phyloP scores from a whole-genome alignment of 2,888 invertebrate species.

The Elgonia sp. region DNA sequence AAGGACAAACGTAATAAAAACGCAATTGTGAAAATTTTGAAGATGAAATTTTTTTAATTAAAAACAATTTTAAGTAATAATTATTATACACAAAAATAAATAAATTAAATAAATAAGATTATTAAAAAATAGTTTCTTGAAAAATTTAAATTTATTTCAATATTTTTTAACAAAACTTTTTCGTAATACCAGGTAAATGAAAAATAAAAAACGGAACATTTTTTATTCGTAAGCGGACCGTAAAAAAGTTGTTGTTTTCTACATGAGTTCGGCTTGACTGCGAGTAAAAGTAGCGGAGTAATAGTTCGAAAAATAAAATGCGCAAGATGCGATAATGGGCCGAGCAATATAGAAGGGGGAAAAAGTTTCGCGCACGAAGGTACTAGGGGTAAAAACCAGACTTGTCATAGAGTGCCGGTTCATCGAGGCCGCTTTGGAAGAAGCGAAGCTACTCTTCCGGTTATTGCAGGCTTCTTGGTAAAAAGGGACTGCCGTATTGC shows the following conservation, averaged over 20 bases:
- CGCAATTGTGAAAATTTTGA: neutral
- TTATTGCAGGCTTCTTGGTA: constrained; percentile 39
- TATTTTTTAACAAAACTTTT: too few species aligned
- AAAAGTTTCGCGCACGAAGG: constrained; percentile 36
- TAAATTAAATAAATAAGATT: too few species aligned
- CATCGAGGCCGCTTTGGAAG: constrained; percentile 47
- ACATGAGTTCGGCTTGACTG: constrained; percentile 6
- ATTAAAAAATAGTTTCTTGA: too few species aligned
- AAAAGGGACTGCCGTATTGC: constrained; percentile 56
- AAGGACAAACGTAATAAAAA: neutral
- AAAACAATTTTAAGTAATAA: too few species aligned
- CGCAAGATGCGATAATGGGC: constrained; percentile 54
- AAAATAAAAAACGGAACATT: neutral
- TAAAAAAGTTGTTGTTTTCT: constrained; percentile 42
- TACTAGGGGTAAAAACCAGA: constrained; percentile 32
- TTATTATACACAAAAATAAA: too few species aligned
- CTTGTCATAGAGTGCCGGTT: constrained; percentile 60
- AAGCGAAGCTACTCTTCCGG: constrained; percentile 53
- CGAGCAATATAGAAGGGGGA: constrained; percentile 43
- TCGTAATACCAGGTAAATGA: neutral
- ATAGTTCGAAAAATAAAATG: constrained; percentile 46
- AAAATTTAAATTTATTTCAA: too few species aligned
- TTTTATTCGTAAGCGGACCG: neutral
- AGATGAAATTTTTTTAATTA: neutral
- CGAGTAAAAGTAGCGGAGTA: constrained; percentile 27